Conservation (phyloP, 92 coral and sea anemone genomes). For the Umimayanthus kanabou region DNA sequence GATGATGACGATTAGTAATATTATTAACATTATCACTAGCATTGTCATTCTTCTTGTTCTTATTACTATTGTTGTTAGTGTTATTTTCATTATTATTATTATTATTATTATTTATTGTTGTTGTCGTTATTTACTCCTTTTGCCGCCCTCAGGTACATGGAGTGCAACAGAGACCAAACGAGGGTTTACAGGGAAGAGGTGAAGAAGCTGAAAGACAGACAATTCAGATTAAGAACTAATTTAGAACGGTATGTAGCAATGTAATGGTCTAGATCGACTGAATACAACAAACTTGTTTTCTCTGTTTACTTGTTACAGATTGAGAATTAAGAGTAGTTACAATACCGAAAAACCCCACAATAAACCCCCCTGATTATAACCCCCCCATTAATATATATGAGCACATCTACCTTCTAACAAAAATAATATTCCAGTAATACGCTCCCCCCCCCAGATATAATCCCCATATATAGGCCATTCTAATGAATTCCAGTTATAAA, state of each 20-base stretch:
- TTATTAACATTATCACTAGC: not conserved
- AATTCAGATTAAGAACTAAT: slow-evolving; percentile 62
- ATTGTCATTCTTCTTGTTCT: not conserved
- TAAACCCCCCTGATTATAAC: too few species aligned
- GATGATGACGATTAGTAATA: not conserved
- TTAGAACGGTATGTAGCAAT: slow-evolving; percentile 64
- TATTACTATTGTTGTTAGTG: too few species aligned
- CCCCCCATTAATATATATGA: too few species aligned
- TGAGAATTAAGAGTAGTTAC: too few species aligned
- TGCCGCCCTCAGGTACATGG: slow-evolving; percentile 69
- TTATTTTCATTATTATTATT: not conserved
- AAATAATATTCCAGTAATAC: too few species aligned
- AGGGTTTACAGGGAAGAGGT: slow-evolving; percentile 76
- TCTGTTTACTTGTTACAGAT: not conserved
- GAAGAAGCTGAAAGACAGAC: slow-evolving; percentile 74
- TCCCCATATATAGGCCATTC: too few species aligned
- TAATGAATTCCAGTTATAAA: too few species aligned
- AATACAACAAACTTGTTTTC: not conserved
- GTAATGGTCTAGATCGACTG: not conserved
- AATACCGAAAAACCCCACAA: too few species aligned
- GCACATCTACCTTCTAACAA: too few species aligned
- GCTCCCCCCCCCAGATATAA: too few species aligned
- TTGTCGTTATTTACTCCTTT: not conserved
- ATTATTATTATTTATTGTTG: not conserved
- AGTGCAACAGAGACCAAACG: slow-evolving; percentile 70